Conservation (phyloP, 2,113 vertebrate genomes). For the Crotalus helleri region DNA sequence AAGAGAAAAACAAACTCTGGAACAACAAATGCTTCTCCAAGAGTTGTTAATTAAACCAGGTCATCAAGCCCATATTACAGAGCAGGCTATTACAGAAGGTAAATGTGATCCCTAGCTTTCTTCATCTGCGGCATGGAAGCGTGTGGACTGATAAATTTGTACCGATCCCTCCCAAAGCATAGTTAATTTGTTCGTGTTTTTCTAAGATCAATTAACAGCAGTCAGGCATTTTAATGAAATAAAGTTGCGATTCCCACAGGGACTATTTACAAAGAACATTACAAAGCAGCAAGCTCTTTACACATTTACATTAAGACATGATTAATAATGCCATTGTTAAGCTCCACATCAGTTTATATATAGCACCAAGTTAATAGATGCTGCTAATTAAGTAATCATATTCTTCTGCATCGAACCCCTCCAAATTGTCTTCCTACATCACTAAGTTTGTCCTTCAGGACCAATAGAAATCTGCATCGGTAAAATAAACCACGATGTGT, state of each 20-base stretch:
- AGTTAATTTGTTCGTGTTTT: constrained; percentile 64
- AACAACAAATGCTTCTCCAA: constrained; percentile 19
- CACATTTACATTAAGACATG: constrained; percentile 68
- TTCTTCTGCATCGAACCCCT: constrained; percentile 40
- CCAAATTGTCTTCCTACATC: constrained; percentile 51
- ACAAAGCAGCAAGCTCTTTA: constrained; percentile 55
- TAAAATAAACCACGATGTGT: constrained; percentile 31
- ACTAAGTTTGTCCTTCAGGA: constrained; percentile 42
- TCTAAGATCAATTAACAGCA: constrained; percentile 68
- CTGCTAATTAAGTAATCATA: constrained; percentile 56
- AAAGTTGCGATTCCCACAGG: constrained; percentile 65
- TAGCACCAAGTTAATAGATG: constrained; percentile 51
- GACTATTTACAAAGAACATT: constrained; percentile 63
- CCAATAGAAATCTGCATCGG: constrained; percentile 35
- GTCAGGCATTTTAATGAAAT: constrained; percentile 68
- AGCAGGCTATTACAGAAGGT: not conserved
- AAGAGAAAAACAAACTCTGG: not conserved
- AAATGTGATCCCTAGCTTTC: constrained; percentile 24
- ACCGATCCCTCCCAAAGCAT: constrained; percentile 52
- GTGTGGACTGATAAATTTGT: constrained; percentile 40
- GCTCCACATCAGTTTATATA: constrained; percentile 42
- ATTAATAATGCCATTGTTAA: constrained; percentile 71
- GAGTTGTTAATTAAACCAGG: constrained; percentile 38
- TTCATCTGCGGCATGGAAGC: constrained; percentile 29
- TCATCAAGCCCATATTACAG: constrained; percentile 18